phyloP scores from a whole-genome alignment of 1,140 invertebrate genomes.

The Chironomus tepperi region DNA sequence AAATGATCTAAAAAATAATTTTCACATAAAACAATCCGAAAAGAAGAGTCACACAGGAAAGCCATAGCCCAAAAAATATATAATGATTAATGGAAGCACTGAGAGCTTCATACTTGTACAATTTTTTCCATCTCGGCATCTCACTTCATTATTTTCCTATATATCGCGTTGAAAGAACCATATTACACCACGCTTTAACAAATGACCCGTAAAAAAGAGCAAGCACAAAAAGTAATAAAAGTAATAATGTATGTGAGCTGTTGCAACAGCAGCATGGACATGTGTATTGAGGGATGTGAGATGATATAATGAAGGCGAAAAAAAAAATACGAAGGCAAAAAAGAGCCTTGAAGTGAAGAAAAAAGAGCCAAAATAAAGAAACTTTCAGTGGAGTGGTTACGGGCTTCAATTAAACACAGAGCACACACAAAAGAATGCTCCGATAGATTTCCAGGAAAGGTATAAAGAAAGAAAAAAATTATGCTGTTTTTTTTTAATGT shows the following conservation, averaged over 20 bases:
- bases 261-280: background rate
- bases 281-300: background rate
- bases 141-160: no score
- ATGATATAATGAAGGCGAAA: constrained; percentile 13
- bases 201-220: constrained; percentile 4
- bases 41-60: background rate
- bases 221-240: constrained; percentile 6
- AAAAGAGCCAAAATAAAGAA: background rate
- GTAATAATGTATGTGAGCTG: background rate
- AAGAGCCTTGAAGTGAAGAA: background rate
- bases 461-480: constrained; percentile 16
- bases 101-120: constrained; percentile 2
- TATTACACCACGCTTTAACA: constrained; percentile 10
- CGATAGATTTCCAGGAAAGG: constrained; percentile 23
- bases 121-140: background rate
- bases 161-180: background rate
- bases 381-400: constrained; percentile 19
- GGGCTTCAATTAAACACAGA: constrained; percentile 16
- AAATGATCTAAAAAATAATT: no score
- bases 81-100: background rate
- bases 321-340: background rate
- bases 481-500: constrained; percentile 20
- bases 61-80: background rate
- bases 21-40: background rate
- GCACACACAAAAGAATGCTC: constrained; percentile 18